Evolutionary conservation across 37 sponge, comb jelly and placozoan genomes (phyloP).

Genomic region (Beroe forskalii): DNA sequence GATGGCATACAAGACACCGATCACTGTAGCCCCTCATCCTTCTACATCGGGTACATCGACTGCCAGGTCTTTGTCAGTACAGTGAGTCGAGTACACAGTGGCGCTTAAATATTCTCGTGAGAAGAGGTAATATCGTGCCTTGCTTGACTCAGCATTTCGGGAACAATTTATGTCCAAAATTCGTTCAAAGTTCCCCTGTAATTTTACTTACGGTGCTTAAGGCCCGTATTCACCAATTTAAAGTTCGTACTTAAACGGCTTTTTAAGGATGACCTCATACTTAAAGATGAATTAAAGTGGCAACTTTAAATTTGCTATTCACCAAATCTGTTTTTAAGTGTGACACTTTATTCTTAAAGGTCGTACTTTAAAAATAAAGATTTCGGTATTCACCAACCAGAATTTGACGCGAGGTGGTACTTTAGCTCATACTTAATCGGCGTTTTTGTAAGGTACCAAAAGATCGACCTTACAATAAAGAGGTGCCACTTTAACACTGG

Average conservation of each 20-base stretch:
- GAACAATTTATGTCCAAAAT: too few species aligned
- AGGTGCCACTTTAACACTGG: constrained; percentile 3
- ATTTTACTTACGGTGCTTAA: too few species aligned
- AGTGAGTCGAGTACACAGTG: too few species aligned
- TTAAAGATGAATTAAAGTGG: constrained; percentile 5
- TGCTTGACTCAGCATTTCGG: too few species aligned
- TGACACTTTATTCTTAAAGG: neutral
- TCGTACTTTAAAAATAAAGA: neutral
- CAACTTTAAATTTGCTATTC: constrained; percentile 28
- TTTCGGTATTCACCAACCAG: constrained; percentile 17
- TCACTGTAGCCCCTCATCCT: too few species aligned
- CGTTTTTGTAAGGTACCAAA: neutral
- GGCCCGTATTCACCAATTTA: constrained; percentile 26
- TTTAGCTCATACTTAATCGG: neutral
- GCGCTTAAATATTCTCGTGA: too few species aligned
- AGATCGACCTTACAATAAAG: neutral
- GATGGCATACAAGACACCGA: too few species aligned
- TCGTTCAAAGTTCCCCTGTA: too few species aligned
- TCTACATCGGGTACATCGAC: too few species aligned
- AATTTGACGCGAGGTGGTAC: neutral
- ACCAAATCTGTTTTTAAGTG: constrained; percentile 15
- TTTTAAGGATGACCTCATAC: neutral
- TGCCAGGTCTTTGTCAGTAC: too few species aligned
- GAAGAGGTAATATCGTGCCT: too few species aligned
- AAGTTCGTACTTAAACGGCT: constrained; percentile 24